phyloP scores from a whole-genome alignment of 2,113 vertebrate species.

The Nettapus auritus region DNA sequence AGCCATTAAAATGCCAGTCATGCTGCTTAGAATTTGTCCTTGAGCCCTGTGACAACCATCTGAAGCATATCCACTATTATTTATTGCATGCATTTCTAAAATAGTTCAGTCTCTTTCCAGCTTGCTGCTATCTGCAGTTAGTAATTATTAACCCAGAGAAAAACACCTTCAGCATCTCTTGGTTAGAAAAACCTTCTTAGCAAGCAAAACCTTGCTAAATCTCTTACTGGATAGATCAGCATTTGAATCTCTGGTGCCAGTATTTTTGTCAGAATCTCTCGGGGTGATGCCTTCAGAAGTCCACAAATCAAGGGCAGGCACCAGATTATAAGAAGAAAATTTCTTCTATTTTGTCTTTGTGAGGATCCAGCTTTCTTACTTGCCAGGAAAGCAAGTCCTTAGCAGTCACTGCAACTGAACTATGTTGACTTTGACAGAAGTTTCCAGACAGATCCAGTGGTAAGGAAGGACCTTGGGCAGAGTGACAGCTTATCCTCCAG shows the following conservation, averaged over 20 bases:
- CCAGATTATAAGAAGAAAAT: neutral
- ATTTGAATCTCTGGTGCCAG: neutral
- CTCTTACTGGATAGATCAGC: neutral
- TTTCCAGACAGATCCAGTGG: neutral
- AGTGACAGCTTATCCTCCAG: neutral
- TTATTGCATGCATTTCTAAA: neutral
- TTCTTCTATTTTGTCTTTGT: neutral
- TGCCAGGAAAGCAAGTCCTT: neutral
- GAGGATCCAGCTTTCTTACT: neutral
- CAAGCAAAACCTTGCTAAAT: neutral
- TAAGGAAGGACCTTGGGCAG: neutral
- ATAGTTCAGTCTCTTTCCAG: neutral
- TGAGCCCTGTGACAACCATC: neutral
- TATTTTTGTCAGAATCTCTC: neutral
- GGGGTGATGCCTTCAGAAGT: neutral
- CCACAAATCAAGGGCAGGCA: neutral
- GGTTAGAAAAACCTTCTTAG: neutral
- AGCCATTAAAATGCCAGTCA: conserved; percentile 1
- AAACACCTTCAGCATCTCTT: neutral
- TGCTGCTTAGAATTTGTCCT: conserved; percentile 9
- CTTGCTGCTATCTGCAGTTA: neutral
- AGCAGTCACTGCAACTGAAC: neutral
- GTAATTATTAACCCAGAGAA: neutral
- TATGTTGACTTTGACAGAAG: neutral
- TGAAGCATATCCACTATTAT: neutral